Evolutionary conservation across 2,797 vertebrate genomes (phyloP).

Genomic region (Propithecus perrieri): DNA sequence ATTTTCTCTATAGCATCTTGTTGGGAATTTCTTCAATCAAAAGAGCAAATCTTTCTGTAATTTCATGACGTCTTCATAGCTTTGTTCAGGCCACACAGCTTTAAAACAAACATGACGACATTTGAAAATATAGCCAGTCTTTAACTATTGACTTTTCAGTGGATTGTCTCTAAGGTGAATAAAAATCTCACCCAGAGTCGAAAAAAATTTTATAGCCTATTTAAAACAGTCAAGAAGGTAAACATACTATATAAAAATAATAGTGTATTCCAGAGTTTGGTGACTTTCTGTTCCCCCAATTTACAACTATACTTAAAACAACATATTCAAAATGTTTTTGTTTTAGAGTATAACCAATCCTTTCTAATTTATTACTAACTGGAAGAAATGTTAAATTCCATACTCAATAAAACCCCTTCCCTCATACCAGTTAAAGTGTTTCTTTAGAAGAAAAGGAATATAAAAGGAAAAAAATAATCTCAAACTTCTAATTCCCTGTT

Average conservation of each 20-base stretch:
- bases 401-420: constrained; percentile 35
- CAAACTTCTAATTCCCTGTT: not conserved
- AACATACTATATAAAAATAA: constrained; percentile 40
- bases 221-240: constrained; percentile 30
- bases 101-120: constrained; percentile 12
- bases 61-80: not conserved
- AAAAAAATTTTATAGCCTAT: constrained; percentile 19
- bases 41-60: not conserved
- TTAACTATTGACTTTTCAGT: not conserved
- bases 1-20: constrained; percentile 30
- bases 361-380: constrained; percentile 48
- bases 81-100: not conserved
- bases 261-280: not conserved
- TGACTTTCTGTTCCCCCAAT: constrained; percentile 28
- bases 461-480: constrained; percentile 1
- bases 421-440: not conserved
- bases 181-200: constrained; percentile 32
- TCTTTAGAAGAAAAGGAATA: constrained; percentile 47
- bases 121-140: not conserved
- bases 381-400: constrained; percentile 44
- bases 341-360: not conserved
- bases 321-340: constrained; percentile 15
- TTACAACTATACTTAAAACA: constrained; percentile 48
- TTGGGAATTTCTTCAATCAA: not conserved
- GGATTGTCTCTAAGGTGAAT: constrained; percentile 12